These are phyloP conservation scores for Falco rusticolus DNA, from an alignment of 2,797 vertebrate genomes.

Conservation along the genomic window DNA sequence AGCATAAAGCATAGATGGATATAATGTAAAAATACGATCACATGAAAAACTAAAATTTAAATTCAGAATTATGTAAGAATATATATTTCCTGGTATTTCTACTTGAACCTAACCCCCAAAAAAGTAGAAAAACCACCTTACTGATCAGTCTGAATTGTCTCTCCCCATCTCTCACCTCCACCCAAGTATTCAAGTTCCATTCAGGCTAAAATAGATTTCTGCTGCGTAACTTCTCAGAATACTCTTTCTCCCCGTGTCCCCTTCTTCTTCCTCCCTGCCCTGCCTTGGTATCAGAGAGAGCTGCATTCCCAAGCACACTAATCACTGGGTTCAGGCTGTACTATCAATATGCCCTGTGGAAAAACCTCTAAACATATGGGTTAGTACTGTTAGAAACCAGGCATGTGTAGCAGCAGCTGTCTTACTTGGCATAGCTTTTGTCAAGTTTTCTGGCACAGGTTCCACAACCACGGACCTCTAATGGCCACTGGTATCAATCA, in stretches of 20 bases:
- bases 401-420: slow-evolving; percentile 45
- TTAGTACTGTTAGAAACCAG: slow-evolving; percentile 39
- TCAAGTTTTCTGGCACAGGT: slow-evolving; percentile 54
- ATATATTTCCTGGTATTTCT: not conserved
- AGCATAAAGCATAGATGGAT: not conserved
- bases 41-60: not conserved
- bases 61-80: not conserved
- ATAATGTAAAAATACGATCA: not conserved
- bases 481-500: slow-evolving; percentile 47
- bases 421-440: slow-evolving; percentile 48
- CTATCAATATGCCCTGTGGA: slow-evolving; percentile 41
- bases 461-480: slow-evolving; percentile 43
- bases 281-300: not conserved
- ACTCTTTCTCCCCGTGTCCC: not conserved
- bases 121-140: not conserved
- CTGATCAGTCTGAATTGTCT: not conserved
- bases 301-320: not conserved
- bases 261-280: not conserved
- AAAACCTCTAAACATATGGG: slow-evolving; percentile 27
- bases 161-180: not conserved
- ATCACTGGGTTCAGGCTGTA: not conserved
- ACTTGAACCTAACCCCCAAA: not conserved
- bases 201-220: not conserved
- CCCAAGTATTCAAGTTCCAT: not conserved
- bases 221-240: not conserved